Evolutionary conservation across 2,797 vertebrate species (phyloP).

Genomic region (Sorex maritimensis): DNA sequence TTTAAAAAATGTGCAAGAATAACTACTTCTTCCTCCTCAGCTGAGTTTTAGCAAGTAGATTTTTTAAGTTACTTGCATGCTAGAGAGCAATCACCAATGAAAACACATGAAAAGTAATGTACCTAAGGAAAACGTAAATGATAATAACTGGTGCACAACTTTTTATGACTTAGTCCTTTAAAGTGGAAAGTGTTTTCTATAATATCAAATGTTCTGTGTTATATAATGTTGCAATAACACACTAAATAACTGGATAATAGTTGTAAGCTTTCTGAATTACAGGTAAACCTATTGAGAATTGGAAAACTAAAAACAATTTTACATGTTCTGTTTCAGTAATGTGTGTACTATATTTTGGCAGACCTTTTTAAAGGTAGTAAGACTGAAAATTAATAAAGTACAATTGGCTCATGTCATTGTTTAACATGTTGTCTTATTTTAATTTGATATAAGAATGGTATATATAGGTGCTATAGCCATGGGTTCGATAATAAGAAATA

Average conservation of each 20-base stretch:
- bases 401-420: neutral
- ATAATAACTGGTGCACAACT: slow-evolving; percentile 78
- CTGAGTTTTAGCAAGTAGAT: slow-evolving; percentile 71
- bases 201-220: slow-evolving; percentile 80
- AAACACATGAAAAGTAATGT: slow-evolving; percentile 82
- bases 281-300: slow-evolving; percentile 68
- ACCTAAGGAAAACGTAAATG: slow-evolving; percentile 80
- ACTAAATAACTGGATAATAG: slow-evolving; percentile 78
- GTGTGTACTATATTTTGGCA: slow-evolving; percentile 19
- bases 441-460: slow-evolving; percentile 33
- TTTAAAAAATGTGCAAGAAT: slow-evolving; percentile 70
- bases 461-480: neutral
- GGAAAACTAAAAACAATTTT: slow-evolving; percentile 58
- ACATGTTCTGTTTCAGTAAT: slow-evolving; percentile 40
- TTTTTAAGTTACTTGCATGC: slow-evolving; percentile 66
- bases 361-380: slow-evolving; percentile 56
- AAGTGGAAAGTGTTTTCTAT: slow-evolving; percentile 77
- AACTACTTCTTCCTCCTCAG: slow-evolving; percentile 53
- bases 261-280: slow-evolving; percentile 69
- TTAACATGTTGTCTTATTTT: neutral
- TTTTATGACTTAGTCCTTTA: slow-evolving; percentile 76
- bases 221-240: slow-evolving; percentile 74
- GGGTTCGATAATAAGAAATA: neutral
- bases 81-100: slow-evolving; percentile 77
- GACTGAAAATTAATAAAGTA: neutral